phyloP scores from a whole-genome alignment of 2,797 vertebrate species.

The Erithacus rubecula region DNA sequence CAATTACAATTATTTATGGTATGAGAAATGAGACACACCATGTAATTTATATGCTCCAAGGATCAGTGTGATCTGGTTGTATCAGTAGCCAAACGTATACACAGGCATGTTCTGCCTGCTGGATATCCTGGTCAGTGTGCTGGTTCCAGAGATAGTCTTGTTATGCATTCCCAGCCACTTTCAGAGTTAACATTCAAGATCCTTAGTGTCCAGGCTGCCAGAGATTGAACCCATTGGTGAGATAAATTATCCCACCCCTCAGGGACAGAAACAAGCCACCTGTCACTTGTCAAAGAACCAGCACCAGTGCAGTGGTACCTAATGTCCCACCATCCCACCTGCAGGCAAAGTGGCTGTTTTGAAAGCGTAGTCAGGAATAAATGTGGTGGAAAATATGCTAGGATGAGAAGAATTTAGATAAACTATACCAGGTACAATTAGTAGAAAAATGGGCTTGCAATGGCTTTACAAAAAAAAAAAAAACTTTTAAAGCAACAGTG shows the following conservation, averaged over 20 bases:
- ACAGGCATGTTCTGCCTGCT: background rate
- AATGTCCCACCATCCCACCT: background rate
- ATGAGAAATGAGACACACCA: background rate
- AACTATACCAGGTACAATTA: background rate
- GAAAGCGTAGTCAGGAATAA: background rate
- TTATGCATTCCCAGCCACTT: background rate
- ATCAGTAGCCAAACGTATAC: background rate
- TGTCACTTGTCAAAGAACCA: constrained; percentile 29
- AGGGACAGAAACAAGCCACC: constrained; percentile 9
- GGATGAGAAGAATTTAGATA: background rate
- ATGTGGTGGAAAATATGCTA: background rate
- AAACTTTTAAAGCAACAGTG: background rate
- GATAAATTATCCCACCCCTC: background rate
- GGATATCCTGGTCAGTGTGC: background rate
- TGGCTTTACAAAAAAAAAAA: background rate
- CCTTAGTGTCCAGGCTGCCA: background rate
- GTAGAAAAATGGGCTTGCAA: background rate
- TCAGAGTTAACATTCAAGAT: background rate
- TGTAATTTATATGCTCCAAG: background rate
- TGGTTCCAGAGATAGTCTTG: background rate
- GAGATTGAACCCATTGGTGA: constrained; percentile 9
- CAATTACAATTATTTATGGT: background rate
- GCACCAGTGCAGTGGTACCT: background rate
- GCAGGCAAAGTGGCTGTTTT: background rate
- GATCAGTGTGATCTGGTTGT: background rate